A percentile compares a stretch with the other conserved stretches of the same genome.
These are phyloP conservation scores for Callaeas wilsoni DNA, from an alignment of 2,113 vertebrate genomes.

Conservation along the genomic window DNA sequence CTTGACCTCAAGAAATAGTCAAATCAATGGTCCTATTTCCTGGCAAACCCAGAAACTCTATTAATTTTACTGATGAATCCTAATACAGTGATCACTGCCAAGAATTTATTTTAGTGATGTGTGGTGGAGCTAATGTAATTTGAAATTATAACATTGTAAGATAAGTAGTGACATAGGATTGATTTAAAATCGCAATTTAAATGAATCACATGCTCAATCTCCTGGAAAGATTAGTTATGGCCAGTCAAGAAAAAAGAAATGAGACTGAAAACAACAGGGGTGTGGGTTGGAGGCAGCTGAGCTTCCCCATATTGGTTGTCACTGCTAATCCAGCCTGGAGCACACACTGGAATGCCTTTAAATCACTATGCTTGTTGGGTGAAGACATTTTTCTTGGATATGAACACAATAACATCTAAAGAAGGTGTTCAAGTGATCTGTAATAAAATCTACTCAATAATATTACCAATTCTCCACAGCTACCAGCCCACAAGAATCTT, in stretches of 20 bases:
- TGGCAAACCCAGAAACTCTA: conserved; percentile 41
- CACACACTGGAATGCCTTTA: neutral
- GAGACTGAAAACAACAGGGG: neutral
- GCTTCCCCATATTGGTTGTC: neutral
- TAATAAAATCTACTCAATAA: neutral
- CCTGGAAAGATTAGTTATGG: conserved; percentile 40
- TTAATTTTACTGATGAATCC: conserved; percentile 48
- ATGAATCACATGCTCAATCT: conserved; percentile 41
- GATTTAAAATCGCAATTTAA: conserved; percentile 65
- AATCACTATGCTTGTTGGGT: neutral
- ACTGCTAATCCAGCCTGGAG: neutral
- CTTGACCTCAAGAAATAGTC: conserved; percentile 7
- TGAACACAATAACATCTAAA: neutral
- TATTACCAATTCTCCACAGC: neutral
- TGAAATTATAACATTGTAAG: conserved; percentile 59
- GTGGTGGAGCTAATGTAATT: conserved; percentile 49
- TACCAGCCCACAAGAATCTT: neutral
- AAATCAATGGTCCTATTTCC: conserved; percentile 31
- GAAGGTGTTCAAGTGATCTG: neutral
- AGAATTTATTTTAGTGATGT: conserved; percentile 49
- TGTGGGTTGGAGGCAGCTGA: neutral
- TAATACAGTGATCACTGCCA: conserved; percentile 23
- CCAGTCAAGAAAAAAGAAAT: conserved; percentile 24
- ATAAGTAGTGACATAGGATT: conserved; percentile 46
- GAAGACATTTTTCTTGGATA: neutral